These are phyloP conservation scores for Cinclus mexicanus DNA, from an alignment of 2,113 vertebrate genomes.

Conservation along the genomic window DNA sequence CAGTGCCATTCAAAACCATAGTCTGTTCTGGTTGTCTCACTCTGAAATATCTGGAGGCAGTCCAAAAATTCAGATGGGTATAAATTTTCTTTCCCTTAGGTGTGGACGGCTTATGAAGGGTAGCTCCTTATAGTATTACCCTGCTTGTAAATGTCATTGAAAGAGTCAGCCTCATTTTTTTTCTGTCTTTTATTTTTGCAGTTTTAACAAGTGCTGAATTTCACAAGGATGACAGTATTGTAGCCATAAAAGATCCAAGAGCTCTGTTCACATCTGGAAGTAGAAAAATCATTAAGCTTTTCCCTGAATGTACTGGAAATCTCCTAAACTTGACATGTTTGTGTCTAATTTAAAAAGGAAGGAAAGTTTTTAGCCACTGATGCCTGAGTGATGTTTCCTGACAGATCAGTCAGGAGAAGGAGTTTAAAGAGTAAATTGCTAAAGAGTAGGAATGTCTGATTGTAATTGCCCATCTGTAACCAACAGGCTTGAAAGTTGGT, in stretches of 20 bases:
- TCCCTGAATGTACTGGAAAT: background rate
- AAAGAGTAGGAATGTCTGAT: background rate
- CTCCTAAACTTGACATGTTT: background rate
- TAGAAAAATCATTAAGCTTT: background rate
- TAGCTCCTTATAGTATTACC: background rate
- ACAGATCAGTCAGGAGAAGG: background rate
- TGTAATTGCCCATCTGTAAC: background rate
- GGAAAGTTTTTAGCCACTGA: background rate
- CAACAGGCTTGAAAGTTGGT: background rate
- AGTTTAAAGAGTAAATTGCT: background rate
- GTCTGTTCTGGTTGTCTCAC: background rate
- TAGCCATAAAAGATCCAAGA: background rate
- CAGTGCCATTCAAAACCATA: background rate
- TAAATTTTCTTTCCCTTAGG: background rate
- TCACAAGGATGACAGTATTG: background rate
- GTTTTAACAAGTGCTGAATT: background rate
- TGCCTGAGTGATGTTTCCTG: background rate
- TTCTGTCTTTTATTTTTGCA: background rate
- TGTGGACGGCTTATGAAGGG: background rate
- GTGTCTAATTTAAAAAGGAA: background rate
- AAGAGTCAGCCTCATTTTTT: background rate
- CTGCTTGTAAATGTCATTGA: background rate
- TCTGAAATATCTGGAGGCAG: background rate
- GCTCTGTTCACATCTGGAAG: background rate
- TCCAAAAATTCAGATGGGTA: background rate